These are phyloP conservation scores for Chelonus formosanus DNA, from an alignment of 2,888 invertebrate genomes.

Conservation along the genomic window DNA sequence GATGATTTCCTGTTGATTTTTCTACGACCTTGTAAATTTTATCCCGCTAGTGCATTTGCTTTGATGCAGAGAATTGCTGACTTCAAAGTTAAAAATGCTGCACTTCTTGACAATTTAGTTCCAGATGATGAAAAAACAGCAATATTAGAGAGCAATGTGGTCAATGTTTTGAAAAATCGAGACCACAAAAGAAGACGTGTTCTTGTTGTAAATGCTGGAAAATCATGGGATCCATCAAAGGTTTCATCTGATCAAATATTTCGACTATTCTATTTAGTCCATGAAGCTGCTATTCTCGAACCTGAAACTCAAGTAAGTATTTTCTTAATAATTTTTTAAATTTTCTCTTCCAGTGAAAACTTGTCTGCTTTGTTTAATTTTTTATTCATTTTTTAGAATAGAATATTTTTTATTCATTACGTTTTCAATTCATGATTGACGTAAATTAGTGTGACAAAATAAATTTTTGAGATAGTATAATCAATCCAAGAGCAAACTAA, in stretches of 20 bases:
- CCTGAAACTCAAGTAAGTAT: conserved; percentile 73
- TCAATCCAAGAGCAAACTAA: too few relatives aligned
- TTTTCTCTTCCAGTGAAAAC: too few relatives aligned
- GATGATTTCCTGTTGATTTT: conserved; percentile 82
- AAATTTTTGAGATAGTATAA: too few relatives aligned
- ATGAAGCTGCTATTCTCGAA: conserved; percentile 79
- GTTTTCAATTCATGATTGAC: neutral
- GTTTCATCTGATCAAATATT: conserved; percentile 80
- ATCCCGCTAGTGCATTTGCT: conserved; percentile 81
- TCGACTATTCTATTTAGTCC: conserved; percentile 81
- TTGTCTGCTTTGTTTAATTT: too few relatives aligned
- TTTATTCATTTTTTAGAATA: too few relatives aligned
- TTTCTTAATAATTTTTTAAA: too few relatives aligned
- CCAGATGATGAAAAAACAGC: conserved; percentile 75
- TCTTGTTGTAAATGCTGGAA: conserved; percentile 77
- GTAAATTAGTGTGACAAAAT: too few relatives aligned
- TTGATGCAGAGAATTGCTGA: conserved; percentile 82
- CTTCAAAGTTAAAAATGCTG: conserved; percentile 77
- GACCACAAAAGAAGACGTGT: conserved; percentile 82
- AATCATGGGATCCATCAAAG: conserved; percentile 79
- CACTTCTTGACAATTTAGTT: conserved; percentile 72
- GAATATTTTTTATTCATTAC: neutral
- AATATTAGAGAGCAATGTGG: conserved; percentile 77
- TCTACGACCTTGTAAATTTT: conserved; percentile 83
- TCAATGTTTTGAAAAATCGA: conserved; percentile 79